Percentiles rank a stretch among this genome's conserved stretches.
Conservation (phyloP, 30 jellyfish, hydroid and myxozoan species). For the Nemopilema nomurai region DNA sequence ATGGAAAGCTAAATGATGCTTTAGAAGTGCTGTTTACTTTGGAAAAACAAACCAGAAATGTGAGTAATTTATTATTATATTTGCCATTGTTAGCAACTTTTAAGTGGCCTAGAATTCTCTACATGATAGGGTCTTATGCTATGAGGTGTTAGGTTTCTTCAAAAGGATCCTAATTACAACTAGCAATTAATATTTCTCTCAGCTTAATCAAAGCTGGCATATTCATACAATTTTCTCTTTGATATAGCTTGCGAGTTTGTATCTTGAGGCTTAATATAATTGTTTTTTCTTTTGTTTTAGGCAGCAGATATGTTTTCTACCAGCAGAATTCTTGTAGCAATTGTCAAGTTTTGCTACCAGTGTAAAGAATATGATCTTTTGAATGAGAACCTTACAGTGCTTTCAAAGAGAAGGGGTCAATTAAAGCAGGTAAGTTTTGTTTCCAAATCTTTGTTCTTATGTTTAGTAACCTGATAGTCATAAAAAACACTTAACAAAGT, state of each 20-base stretch:
- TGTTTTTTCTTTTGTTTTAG: slow-evolving; percentile 20
- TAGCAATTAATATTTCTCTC: no score
- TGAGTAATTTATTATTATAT: slow-evolving; percentile 41
- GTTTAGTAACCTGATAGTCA: no score
- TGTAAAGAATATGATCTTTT: slow-evolving; percentile 70
- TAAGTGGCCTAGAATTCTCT: background rate
- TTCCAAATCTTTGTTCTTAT: background rate
- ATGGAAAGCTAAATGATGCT: slow-evolving; percentile 89
- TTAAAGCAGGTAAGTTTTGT: slow-evolving; percentile 82
- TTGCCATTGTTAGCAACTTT: background rate
- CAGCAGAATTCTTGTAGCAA: slow-evolving; percentile 85
- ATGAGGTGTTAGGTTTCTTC: no score
- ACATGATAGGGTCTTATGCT: no score
- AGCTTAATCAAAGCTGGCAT: no score
- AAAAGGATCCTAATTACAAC: no score
- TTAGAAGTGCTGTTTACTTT: slow-evolving; percentile 65
- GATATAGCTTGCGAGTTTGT: background rate
- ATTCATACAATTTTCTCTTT: no score
- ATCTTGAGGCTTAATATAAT: background rate
- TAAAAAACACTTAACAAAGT: no score
- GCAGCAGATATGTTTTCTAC: slow-evolving; percentile 98
- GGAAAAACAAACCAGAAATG: slow-evolving; percentile 96
- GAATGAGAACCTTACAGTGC: slow-evolving; percentile 77
- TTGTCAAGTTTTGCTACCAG: slow-evolving; percentile 73
- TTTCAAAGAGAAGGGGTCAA: slow-evolving; percentile 94